Base-by-base conservation (phyloP, 2,888 invertebrate species). In the Ischnus inquisitorius region DNA sequence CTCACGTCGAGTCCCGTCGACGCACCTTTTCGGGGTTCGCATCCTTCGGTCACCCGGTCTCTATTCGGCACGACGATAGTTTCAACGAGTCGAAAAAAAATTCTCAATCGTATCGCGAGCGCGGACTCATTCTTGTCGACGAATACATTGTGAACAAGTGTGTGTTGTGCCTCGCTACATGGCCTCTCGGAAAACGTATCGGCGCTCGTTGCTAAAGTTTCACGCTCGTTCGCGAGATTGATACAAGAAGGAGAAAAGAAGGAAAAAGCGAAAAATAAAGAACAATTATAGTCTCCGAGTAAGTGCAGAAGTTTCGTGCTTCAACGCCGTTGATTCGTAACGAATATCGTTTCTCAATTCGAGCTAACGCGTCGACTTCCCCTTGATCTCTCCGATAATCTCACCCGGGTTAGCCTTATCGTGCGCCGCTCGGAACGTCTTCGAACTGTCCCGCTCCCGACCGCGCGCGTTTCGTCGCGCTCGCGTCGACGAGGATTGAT, bases 1-100 rank as follows among this genome's bases (percentile, higher is more conserved):
- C 91, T 90, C 89, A 91, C 89, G 91, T 88, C 89, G 91, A 90
- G 88, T 90, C 88, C 88, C 90, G 91, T 88, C 90, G 88, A 87
- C 90, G 91, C 91, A 90, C 89, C 91, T 90, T 91, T 90, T 88
- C 88, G 88, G 90, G 85, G 54, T 83, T 85, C 41, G 25, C 78
- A 46, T 78, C 62, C 79, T 80, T 41, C 28, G 54, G 75, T 34
- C 54, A 54, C 75, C 51, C 81, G 77, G 34, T 22, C 46, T 54
- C 48, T 48, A 16, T 51, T 22, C 43, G 12, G 34, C 10, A 65
- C 43, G 46, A 69, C 57, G 22, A 39, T 46, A 71, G 22, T 28
- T 74, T 34, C 57, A 51, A 14, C n/a, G 2, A 54, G n/a, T 65
- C 19, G 48, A 64, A 64, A 60, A 46, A 51, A 43, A 48, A 69